Evolutionary conservation across 2,888 invertebrate genomes (phyloP), one percentile per base, ranked within the genome.

Genomic region (Lottia scabra): DNA sequence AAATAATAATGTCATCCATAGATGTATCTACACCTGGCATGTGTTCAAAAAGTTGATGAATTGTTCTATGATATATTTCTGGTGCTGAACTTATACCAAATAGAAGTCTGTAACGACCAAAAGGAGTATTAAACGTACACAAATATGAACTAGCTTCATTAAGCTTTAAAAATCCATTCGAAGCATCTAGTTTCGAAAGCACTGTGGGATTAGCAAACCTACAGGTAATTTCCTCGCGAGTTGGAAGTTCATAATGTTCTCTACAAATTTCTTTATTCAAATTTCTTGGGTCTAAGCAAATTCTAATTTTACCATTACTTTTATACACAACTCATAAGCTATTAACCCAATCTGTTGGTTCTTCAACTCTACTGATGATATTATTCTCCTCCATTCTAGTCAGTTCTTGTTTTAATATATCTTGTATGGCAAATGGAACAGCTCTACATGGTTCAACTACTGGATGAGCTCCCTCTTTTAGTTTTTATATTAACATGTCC

Each of bases 311-410:
- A 16, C 78, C 79, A 65, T 73, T 75, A 44, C 68, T 63, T 70
- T 78, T 78, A 56, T 72, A 38, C 23, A 76, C 75, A 46, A 75
- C 66, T 13, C 75, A 77, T 63, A 81, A 16, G 3, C 76, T 70
- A 71, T 68, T 80, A 8, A 82, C 80, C 81, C 82, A 82, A 44
- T 75, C 74, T 45, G 79, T 80, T 13, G 80, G 81, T 56, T 78
- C 72, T 64, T 69, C 68, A 13, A 81, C 74, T 72, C 74, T 75
- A 38, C 23, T 56, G 26, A 81, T 78, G 16, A 79, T 75, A 16
- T 63, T 46, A 27, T 71, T 45, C n/a, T 67, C 10, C 45, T 77
- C 75, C 73, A 81, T 75, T 13, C 67, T n/a, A 13, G 74, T 65
- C n/a, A 81, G 66, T 68, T 79, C 76, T 56, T 68, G 65, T 73